A percentile compares a stretch with the other conserved stretches of the same genome.
phyloP scores from a whole-genome alignment of 2,888 invertebrate species.

The Gnatocerus cornutus region DNA sequence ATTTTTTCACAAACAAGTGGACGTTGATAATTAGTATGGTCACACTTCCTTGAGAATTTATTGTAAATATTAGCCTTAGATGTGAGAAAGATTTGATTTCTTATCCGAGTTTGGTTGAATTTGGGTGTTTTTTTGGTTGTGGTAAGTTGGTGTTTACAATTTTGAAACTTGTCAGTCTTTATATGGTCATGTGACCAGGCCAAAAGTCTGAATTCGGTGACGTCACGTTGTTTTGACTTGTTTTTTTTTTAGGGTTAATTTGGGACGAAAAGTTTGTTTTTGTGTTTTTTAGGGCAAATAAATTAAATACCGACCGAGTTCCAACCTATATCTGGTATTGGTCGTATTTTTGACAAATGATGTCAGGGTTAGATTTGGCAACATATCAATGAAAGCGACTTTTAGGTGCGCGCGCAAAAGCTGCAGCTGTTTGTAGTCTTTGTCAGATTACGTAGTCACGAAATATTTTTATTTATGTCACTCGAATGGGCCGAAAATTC shows the following conservation, averaged over 20 bases:
- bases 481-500: slow-evolving; percentile 40
- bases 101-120: no score
- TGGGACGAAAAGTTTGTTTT: not conserved
- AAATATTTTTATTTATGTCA: slow-evolving; percentile 45
- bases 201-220: no score
- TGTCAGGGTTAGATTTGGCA: slow-evolving; percentile 48
- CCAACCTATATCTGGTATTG: slow-evolving; percentile 25
- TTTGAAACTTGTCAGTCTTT: no score
- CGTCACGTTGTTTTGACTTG: no score
- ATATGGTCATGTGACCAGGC: no score
- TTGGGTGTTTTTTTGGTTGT: no score
- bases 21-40: slow-evolving; percentile 32
- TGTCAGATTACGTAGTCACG: slow-evolving; percentile 52
- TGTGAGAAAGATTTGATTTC: no score
- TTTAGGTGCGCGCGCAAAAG: slow-evolving; percentile 50
- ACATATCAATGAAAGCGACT: slow-evolving; percentile 43
- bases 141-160: no score
- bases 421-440: slow-evolving; percentile 57
- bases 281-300: not conserved
- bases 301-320: not conserved
- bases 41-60: slow-evolving; percentile 8
- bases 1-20: slow-evolving; percentile 7
- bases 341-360: slow-evolving; percentile 40
- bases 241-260: no score
- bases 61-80: no score